Evolutionary conservation across 2,113 vertebrate genomes (phyloP).

Genomic region (Trematocara stigmaticum): DNA sequence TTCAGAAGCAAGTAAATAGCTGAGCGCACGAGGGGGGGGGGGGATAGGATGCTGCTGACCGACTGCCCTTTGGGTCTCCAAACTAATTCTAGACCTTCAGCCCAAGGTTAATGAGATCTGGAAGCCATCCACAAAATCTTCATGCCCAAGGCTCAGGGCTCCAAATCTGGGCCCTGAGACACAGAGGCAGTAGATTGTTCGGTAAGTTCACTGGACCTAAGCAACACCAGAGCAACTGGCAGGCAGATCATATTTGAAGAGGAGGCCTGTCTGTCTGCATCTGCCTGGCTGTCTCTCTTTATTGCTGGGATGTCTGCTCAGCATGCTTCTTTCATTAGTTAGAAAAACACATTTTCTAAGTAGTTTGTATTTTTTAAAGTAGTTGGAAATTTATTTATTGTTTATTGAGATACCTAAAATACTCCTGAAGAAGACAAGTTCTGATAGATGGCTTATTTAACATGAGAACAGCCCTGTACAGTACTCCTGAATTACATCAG

Average conservation of each 20-base stretch:
- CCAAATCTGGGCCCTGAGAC: slow-evolving; percentile 6
- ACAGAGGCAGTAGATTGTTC: slow-evolving; percentile 30
- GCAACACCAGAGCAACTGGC: slow-evolving; percentile 22
- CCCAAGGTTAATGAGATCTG: slow-evolving; percentile 68
- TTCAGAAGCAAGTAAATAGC: not conserved
- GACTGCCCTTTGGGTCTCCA: slow-evolving; percentile 26
- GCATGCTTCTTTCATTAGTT: not conserved
- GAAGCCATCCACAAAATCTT: slow-evolving; percentile 63
- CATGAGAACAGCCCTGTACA: not conserved
- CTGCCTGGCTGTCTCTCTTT: not conserved
- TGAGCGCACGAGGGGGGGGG: not conserved
- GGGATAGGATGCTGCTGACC: slow-evolving; percentile 9
- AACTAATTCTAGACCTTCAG: slow-evolving; percentile 32
- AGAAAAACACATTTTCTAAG: not conserved
- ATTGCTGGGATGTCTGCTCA: not conserved
- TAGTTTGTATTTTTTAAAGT: not conserved
- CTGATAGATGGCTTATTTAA: not conserved
- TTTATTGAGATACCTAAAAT: not conserved
- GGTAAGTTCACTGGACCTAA: slow-evolving; percentile 33
- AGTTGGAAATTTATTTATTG: not conserved
- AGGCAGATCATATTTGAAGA: not conserved
- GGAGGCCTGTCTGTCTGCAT: slow-evolving; percentile 2
- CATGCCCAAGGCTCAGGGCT: not conserved
- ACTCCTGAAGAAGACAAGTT: not conserved
- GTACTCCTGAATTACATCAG: not conserved